Conservation (phyloP, 1,140 invertebrate genomes). For the Trialeurodes vaporariorum region DNA sequence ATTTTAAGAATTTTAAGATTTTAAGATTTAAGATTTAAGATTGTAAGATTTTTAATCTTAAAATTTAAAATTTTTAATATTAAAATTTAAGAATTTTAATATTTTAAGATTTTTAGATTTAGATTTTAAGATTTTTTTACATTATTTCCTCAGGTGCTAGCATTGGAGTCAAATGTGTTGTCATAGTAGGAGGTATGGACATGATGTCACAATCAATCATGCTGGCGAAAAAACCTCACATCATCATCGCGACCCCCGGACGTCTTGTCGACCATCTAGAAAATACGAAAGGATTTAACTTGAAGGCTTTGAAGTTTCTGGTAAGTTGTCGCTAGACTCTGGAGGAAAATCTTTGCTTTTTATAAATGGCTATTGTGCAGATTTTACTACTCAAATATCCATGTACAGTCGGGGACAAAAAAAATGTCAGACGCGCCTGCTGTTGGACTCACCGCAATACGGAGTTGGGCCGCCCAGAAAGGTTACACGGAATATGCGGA, state of each 20-base stretch:
- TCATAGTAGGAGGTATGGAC: conserved; percentile 96
- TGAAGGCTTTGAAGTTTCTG: conserved; percentile 77
- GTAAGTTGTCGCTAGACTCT: conserved; percentile 38
- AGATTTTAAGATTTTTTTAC: conserved; percentile 1
- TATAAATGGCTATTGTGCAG: not conserved
- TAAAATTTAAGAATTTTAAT: too few species aligned
- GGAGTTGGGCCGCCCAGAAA: too few species aligned
- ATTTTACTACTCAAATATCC: too few species aligned
- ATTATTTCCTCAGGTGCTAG: conserved; percentile 41
- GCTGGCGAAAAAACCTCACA: conserved; percentile 89
- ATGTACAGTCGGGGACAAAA: too few species aligned
- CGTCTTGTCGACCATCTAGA: conserved; percentile 81
- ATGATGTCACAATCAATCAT: conserved; percentile 86
- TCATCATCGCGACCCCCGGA: conserved; percentile 87
- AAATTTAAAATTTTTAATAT: too few species aligned
- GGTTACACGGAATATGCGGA: too few species aligned
- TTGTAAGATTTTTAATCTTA: too few species aligned
- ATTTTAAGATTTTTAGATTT: too few species aligned
- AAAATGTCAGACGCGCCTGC: too few species aligned
- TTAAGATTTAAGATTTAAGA: too few species aligned
- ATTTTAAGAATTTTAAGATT: too few species aligned
- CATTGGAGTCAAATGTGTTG: conserved; percentile 89
- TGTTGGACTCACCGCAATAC: too few species aligned
- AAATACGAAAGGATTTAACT: conserved; percentile 88
- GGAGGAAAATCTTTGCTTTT: not conserved